Conservation (phyloP, 2,113 vertebrate species). For the Danio rerio region DNA sequence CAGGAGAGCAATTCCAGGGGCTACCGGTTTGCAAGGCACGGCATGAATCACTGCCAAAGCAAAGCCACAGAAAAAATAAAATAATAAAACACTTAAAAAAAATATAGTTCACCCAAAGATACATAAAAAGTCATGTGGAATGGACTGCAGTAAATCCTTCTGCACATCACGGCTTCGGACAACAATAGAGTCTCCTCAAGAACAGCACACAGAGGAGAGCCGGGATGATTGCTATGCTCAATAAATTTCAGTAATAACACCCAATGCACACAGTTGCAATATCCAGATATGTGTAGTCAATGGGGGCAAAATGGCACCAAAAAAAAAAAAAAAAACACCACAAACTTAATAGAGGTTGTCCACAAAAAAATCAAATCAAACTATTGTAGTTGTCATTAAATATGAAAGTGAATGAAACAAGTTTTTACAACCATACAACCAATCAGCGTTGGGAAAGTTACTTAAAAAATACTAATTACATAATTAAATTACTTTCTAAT, state of each 20-base stretch:
- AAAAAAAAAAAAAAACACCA: too few species aligned
- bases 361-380: too few species aligned
- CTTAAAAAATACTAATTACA: too few species aligned
- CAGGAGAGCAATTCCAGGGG: constrained; percentile 46
- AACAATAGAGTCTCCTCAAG: neutral
- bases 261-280: neutral
- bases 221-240: constrained; percentile 10
- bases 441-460: too few species aligned
- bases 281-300: neutral
- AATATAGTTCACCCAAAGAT: constrained; percentile 22
- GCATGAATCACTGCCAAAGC: constrained; percentile 52
- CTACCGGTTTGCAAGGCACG: constrained; percentile 24
- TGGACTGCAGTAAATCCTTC: constrained; percentile 24
- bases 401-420: too few species aligned
- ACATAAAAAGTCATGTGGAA: constrained; percentile 13
- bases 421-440: too few species aligned
- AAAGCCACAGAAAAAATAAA: constrained; percentile 16
- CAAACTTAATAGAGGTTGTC: too few species aligned
- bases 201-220: neutral
- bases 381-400: too few species aligned
- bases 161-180: constrained; percentile 3
- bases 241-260: constrained; percentile 21
- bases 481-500: too few species aligned
- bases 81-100: constrained; percentile 21
- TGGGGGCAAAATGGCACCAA: too few species aligned